Conservation (phyloP, 2,888 invertebrate genomes). For the Drepanosiphum platanoidis region DNA sequence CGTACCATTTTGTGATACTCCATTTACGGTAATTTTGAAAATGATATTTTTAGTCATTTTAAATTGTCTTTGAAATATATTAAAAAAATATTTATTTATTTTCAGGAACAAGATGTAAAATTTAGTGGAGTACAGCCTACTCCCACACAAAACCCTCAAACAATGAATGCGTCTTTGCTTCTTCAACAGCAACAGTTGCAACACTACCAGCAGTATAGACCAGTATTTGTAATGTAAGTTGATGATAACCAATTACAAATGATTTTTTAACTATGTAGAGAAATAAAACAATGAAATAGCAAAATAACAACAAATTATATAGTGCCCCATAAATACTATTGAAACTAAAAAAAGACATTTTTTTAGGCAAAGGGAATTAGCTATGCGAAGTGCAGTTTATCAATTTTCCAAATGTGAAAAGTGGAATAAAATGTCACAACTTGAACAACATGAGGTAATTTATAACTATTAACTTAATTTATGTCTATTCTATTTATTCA, state of each 20-base stretch:
- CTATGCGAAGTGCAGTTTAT: slow-evolving; percentile 63
- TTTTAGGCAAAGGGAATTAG: slow-evolving; percentile 62
- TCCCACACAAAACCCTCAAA: slow-evolving; percentile 30
- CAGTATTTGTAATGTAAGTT: slow-evolving; percentile 47
- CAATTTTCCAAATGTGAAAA: slow-evolving; percentile 68
- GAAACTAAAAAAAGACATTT: not conserved
- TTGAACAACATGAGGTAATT: slow-evolving; percentile 69
- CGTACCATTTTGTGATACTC: slow-evolving; percentile 68
- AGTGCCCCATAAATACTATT: not conserved
- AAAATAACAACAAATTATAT: not conserved
- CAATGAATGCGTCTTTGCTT: slow-evolving; percentile 51
- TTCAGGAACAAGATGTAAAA: slow-evolving; percentile 55
- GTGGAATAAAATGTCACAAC: slow-evolving; percentile 69
- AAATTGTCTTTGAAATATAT: not conserved
- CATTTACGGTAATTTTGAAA: slow-evolving; percentile 70
- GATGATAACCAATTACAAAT: not conserved
- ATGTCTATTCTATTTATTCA: too few species aligned
- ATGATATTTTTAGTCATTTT: slow-evolving; percentile 47
- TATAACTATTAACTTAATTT: not conserved
- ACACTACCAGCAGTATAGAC: slow-evolving; percentile 48
- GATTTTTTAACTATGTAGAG: not conserved
- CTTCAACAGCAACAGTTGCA: slow-evolving; percentile 56
- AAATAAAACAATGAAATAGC: not conserved
- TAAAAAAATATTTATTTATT: not conserved
- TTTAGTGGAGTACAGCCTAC: slow-evolving; percentile 52